A percentile compares a stretch with the other conserved stretches of the same genome.
Conservation (phyloP, 53 echinoderm and acorn worm genomes). For the Crossaster papposus region DNA sequence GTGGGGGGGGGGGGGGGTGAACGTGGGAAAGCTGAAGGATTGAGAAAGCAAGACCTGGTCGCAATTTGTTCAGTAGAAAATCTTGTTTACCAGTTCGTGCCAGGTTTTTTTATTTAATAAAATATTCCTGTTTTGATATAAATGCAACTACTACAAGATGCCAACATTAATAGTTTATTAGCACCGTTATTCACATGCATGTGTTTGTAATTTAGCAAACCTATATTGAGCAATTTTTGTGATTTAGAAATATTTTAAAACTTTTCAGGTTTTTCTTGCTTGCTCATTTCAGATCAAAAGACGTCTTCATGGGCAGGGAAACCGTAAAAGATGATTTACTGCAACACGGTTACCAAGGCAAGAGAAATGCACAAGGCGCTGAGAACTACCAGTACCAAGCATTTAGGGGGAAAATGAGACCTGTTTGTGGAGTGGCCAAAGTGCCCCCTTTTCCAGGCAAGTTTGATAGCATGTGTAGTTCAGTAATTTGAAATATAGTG, state of each 20-base stretch:
- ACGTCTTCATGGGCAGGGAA: constrained; percentile 42
- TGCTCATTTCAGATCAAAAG: constrained; percentile 30
- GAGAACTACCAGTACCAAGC: too few relatives aligned
- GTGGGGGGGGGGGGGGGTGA: not conserved
- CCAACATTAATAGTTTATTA: too few relatives aligned
- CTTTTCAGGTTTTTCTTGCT: not conserved
- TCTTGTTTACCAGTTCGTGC: too few relatives aligned
- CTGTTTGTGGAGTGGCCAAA: too few relatives aligned
- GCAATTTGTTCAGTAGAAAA: not conserved
- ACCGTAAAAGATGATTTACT: constrained; percentile 3
- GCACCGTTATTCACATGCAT: too few relatives aligned
- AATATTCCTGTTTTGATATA: too few relatives aligned
- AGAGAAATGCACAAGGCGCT: not conserved
- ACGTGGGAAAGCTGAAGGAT: not conserved
- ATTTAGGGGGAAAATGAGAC: too few relatives aligned
- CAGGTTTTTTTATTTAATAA: too few relatives aligned
- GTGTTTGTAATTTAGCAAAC: not conserved
- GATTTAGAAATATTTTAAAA: not conserved
- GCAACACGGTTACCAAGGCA: not conserved
- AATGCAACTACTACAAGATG: too few relatives aligned
- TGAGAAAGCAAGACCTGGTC: not conserved
- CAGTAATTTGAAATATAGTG: too few relatives aligned
- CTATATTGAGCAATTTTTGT: not conserved
- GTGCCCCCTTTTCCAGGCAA: too few relatives aligned
- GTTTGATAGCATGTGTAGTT: too few relatives aligned